Percentiles rank a stretch among this genome's conserved stretches.
Evolutionary conservation across 1,140 invertebrate species (phyloP).

Genomic region (Dendrolimus punctatus): DNA sequence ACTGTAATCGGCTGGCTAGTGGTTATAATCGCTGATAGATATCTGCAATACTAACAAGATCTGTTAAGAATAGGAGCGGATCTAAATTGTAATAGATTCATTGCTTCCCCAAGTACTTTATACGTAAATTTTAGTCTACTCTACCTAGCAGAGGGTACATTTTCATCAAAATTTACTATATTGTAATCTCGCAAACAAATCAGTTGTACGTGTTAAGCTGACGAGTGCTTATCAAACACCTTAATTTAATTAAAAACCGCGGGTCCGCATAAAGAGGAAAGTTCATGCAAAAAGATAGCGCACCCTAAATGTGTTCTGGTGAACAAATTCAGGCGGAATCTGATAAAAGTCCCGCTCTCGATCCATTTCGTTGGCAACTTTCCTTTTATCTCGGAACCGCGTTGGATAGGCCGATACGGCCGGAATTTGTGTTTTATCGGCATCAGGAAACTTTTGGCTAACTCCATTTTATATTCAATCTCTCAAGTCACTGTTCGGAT

Average conservation of each 20-base stretch:
- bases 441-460: slow-evolving; percentile 20
- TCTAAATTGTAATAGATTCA: too few species aligned
- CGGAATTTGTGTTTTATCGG: slow-evolving; percentile 47
- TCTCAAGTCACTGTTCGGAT: slow-evolving; percentile 22
- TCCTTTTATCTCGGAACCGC: slow-evolving; percentile 39
- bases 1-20: too few species aligned
- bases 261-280: slow-evolving; percentile 34
- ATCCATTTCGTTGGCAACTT: slow-evolving; percentile 51
- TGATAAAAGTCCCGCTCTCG: slow-evolving; percentile 43
- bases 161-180: too few species aligned
- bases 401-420: slow-evolving; percentile 25
- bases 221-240: slow-evolving; percentile 1
- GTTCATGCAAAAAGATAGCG: slow-evolving; percentile 36
- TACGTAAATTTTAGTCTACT: too few species aligned
- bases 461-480: slow-evolving; percentile 37
- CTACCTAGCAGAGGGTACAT: too few species aligned
- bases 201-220: slow-evolving; percentile 6
- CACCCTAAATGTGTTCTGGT: slow-evolving; percentile 33
- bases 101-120: too few species aligned
- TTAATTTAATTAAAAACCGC: slow-evolving; percentile 44
- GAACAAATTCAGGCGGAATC: slow-evolving; percentile 44
- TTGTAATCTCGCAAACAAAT: too few species aligned
- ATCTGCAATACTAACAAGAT: too few species aligned
- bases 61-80: too few species aligned
- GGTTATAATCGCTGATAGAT: too few species aligned